Conservation (phyloP, 2,888 invertebrate species). For the Synanthedon myopaeformis region DNA sequence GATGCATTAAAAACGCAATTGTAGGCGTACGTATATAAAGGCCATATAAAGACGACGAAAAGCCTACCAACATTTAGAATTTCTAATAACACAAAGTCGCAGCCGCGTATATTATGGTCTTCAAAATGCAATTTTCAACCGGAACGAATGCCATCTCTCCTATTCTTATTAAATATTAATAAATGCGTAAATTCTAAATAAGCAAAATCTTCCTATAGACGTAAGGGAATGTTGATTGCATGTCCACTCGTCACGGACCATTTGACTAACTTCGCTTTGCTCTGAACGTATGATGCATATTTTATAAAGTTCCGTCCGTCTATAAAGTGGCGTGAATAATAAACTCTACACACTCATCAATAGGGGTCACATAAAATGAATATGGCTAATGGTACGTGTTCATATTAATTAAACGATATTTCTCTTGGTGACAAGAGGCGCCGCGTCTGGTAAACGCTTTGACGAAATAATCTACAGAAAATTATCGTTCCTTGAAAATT, state of each 20-base stretch:
- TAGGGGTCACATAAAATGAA: slow-evolving; percentile 15
- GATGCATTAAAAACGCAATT: background rate
- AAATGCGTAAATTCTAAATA: slow-evolving; percentile 24
- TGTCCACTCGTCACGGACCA: slow-evolving; percentile 35
- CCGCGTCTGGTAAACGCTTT: slow-evolving; percentile 48
- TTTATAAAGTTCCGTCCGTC: slow-evolving; percentile 9
- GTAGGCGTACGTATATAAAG: too few species aligned
- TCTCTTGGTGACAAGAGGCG: slow-evolving; percentile 48
- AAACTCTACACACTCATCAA: slow-evolving; percentile 13
- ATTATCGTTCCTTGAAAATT: slow-evolving; percentile 35
- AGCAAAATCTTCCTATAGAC: slow-evolving; percentile 15
- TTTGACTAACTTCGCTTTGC: slow-evolving; percentile 43
- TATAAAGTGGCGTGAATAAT: slow-evolving; percentile 12
- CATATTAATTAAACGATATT: slow-evolving; percentile 59
- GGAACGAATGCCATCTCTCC: background rate
- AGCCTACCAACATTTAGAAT: background rate
- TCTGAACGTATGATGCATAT: slow-evolving; percentile 27
- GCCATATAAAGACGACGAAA: background rate
- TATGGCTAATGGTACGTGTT: slow-evolving; percentile 17
- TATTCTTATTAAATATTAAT: slow-evolving; percentile 1
- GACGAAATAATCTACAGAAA: slow-evolving; percentile 41
- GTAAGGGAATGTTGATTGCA: slow-evolving; percentile 45
- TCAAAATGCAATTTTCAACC: background rate
- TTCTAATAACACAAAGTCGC: background rate
- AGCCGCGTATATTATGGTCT: background rate